Conservation (phyloP, 2,888 invertebrate species). For the Drosophila affinis region DNA sequence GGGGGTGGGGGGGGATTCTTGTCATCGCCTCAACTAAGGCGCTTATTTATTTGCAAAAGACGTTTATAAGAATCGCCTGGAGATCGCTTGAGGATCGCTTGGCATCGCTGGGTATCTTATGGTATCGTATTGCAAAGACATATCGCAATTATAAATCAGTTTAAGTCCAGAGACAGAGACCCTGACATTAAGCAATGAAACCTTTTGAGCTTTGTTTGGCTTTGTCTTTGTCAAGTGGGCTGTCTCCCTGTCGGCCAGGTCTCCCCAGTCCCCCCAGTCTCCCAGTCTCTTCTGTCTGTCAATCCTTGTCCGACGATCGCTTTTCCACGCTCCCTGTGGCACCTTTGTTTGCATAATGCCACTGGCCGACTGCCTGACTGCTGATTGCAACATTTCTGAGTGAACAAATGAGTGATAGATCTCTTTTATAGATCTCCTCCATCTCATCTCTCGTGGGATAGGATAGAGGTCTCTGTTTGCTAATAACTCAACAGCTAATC, state of each 20-base stretch:
- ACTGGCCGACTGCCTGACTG: not conserved
- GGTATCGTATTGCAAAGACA: slow-evolving; percentile 61
- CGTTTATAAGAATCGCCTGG: slow-evolving; percentile 29
- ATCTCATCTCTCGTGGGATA: slow-evolving; percentile 13
- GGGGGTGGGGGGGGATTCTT: slow-evolving; percentile 23
- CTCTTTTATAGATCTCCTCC: slow-evolving; percentile 31
- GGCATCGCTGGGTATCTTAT: too few relatives aligned
- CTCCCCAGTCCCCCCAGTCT: slow-evolving; percentile 14
- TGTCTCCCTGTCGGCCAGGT: slow-evolving; percentile 35
- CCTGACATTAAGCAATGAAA: slow-evolving; percentile 79
- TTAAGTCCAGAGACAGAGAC: slow-evolving; percentile 72
- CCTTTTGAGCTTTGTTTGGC: slow-evolving; percentile 70
- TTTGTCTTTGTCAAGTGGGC: slow-evolving; percentile 50
- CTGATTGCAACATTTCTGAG: slow-evolving; percentile 54
- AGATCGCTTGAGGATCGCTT: not conserved
- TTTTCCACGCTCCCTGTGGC: slow-evolving; percentile 74
- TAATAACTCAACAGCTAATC: slow-evolving; percentile 80
- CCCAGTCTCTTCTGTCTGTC: slow-evolving; percentile 20
- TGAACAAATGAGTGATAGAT: slow-evolving; percentile 67
- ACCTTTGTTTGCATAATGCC: slow-evolving; percentile 72
- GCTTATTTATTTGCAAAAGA: slow-evolving; percentile 74
- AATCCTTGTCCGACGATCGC: slow-evolving; percentile 54
- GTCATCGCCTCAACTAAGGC: slow-evolving; percentile 77
- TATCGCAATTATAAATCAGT: slow-evolving; percentile 82
- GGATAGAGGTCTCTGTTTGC: slow-evolving; percentile 62